Base-by-base conservation (phyloP, 2,113 vertebrate species). In the Anhinga rufa region DNA sequence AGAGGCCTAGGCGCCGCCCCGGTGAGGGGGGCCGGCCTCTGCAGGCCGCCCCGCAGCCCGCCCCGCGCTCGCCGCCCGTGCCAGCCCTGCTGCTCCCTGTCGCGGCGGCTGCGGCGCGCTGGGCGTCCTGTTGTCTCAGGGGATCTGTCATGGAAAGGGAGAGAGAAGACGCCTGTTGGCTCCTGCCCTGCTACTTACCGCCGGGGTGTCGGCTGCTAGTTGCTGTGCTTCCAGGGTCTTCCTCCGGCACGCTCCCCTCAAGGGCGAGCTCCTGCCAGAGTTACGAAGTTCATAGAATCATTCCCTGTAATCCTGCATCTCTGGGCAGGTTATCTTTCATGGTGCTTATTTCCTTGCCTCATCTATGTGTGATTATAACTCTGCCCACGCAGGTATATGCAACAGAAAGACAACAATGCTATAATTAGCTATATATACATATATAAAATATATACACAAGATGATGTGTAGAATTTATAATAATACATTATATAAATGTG, bases 161-260 rank as follows among this genome's bases (percentile, higher is more conserved):
- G 61, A 3, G 1, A 3, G 28, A 34, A 31, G 25, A 10, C 3
- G 20, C 17, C 42, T 1, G 4, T 10, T 9, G 5, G 22, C 32
- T n/a, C 12, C 20, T 9, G 8, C 9, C 14, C 24, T 11, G 42
- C 26, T 13, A 2, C 1, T 10, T 9, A 4, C 18, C 68, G 0
- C 18, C 1, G 9, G 8, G 32, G 44, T 14, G 61, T 3, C 3
- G 17, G 2, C 19, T 3, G 71, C 44, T 7, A 65, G 25, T 9
- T 18, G 17, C 46, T 16, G 69, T 36, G 17, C 44, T 18, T 6
- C 4, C 42, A 9, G 25, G 1, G 34, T 2, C 22, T n/a, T 12
- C 22, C 14, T 10, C 32, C 6, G 13, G 38, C 49, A 0, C 16
- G 1, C 26, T 51, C 12, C 66, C n/a, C 8, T 9, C 49, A 10